These are phyloP conservation scores for Laticauda laticaudata DNA, from an alignment of 2,113 vertebrate genomes.

Conservation along the genomic window DNA sequence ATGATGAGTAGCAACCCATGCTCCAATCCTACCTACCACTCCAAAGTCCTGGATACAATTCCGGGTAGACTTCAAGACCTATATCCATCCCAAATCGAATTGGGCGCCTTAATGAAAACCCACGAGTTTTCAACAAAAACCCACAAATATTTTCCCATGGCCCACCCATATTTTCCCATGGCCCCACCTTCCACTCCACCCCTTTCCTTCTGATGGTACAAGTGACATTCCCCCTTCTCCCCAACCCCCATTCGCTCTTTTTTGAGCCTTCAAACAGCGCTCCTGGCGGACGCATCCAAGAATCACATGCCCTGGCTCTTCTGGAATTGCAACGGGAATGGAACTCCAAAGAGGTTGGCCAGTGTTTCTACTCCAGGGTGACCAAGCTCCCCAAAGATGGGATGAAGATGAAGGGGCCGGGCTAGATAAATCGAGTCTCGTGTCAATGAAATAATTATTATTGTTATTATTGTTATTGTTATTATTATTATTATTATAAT, in stretches of 20 bases:
- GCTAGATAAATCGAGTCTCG: neutral
- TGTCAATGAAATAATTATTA: neutral
- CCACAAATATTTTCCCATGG: fast-evolving
- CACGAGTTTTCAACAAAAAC: too few relatives aligned
- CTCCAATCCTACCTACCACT: neutral
- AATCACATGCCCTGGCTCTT: neutral
- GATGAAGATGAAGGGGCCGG: neutral
- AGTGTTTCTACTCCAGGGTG: neutral
- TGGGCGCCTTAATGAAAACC: neutral
- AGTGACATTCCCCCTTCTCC: too few relatives aligned
- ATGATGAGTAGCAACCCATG: neutral
- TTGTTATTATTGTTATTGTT: too few relatives aligned
- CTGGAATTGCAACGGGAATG: neutral
- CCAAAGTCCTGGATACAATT: neutral
- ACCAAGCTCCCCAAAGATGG: neutral
- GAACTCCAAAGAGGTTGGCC: neutral
- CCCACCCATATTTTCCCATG: neutral
- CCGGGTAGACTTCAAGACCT: neutral
- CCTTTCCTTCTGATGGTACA: too few relatives aligned
- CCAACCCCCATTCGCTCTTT: neutral
- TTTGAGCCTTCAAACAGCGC: neutral
- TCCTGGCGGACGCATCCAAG: neutral
- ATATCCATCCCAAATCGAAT: neutral
- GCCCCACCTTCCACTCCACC: neutral
- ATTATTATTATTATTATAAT: too few relatives aligned